A percentile compares a stretch with the other conserved stretches of the same genome.
Conservation (phyloP, 2,888 invertebrate genomes). For the Drosophila greeni region DNA sequence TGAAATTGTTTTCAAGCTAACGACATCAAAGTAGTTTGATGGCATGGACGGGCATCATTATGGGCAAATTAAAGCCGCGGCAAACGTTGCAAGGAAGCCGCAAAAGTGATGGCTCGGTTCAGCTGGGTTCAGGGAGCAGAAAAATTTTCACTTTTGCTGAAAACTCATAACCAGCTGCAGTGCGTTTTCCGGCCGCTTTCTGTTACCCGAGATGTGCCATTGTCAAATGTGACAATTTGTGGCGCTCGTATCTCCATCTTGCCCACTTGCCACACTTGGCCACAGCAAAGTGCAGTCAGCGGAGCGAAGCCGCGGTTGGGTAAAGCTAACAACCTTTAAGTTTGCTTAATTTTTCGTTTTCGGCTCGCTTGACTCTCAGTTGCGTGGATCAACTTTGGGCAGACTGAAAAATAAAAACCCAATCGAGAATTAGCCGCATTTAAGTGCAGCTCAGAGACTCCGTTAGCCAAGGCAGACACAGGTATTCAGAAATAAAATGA, state of each 20-base stretch:
- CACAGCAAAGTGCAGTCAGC: conserved; percentile 42
- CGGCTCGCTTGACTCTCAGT: conserved; percentile 6
- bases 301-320: conserved; percentile 41
- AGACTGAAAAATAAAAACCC: conserved; percentile 2
- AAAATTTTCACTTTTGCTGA: conserved; percentile 69
- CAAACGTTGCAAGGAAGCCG: conserved; percentile 59
- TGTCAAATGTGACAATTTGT: conserved; percentile 57
- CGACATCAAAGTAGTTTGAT: conserved; percentile 25
- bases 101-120: conserved; percentile 58
- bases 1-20: conserved; percentile 26
- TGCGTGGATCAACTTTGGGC: conserved; percentile 26
- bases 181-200: conserved; percentile 33
- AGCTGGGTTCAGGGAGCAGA: conserved; percentile 38
- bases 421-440: conserved; percentile 45
- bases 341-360: conserved; percentile 42
- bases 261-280: conserved; percentile 32
- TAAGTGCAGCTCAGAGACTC: conserved; percentile 49
- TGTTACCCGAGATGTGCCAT: conserved; percentile 42
- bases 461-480: conserved; percentile 47
- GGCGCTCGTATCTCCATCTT: conserved; percentile 18
- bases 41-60: conserved; percentile 43
- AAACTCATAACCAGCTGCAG: conserved; percentile 40
- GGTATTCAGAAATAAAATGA: conserved; percentile 23
- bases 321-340: conserved; percentile 61
- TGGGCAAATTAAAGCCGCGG: conserved; percentile 37